Conservation (phyloP, 2,888 invertebrate species). For the Ornithoptera alexandrae region DNA sequence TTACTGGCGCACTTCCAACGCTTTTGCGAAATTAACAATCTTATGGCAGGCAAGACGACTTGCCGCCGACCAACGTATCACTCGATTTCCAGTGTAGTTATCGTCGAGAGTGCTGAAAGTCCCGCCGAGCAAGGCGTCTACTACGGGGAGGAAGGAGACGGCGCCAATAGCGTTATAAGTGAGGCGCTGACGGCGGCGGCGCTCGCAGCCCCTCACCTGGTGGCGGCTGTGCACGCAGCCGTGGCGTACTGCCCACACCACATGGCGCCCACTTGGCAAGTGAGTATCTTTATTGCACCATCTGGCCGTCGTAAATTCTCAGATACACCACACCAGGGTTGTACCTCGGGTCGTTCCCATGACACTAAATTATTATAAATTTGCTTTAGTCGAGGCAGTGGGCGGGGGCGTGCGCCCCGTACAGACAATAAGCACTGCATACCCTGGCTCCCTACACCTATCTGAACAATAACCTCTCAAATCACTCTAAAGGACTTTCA, state of each 20-base stretch:
- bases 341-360: neutral
- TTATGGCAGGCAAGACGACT: slow-evolving; percentile 11
- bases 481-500: too few relatives aligned
- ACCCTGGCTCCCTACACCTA: too few relatives aligned
- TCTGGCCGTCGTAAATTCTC: slow-evolving; percentile 30
- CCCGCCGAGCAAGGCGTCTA: slow-evolving; percentile 51
- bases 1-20: slow-evolving; percentile 28
- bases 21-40: slow-evolving; percentile 26
- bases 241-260: slow-evolving; percentile 56
- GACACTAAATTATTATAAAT: slow-evolving; percentile 13
- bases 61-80: slow-evolving; percentile 8
- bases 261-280: slow-evolving; percentile 57
- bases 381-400: too few relatives aligned
- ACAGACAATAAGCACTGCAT: too few relatives aligned
- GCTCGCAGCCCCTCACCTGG: slow-evolving; percentile 49
- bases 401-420: too few relatives aligned
- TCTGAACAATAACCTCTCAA: too few relatives aligned
- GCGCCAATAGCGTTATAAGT: slow-evolving; percentile 61
- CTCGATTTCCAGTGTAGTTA: slow-evolving; percentile 34
- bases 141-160: slow-evolving; percentile 55
- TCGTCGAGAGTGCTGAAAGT: slow-evolving; percentile 54
- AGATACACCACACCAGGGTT: neutral
- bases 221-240: slow-evolving; percentile 52
- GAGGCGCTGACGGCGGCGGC: slow-evolving; percentile 46
- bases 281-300: slow-evolving; percentile 42